These are phyloP conservation scores for Gymnoscelis rufifasciata DNA, from an alignment of 2,888 invertebrate species.

Conservation along the genomic window DNA sequence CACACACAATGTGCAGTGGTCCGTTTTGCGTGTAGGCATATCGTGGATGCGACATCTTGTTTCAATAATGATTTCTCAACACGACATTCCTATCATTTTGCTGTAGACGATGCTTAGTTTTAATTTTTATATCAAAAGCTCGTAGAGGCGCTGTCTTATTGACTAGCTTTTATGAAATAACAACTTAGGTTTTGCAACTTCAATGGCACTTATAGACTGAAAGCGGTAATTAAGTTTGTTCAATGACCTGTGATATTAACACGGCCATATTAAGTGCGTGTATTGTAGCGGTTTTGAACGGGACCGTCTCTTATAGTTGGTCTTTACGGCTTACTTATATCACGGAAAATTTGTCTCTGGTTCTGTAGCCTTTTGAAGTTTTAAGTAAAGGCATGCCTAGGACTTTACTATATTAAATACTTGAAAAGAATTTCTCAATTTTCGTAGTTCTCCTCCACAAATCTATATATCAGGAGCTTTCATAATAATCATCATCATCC, in stretches of 20 bases:
- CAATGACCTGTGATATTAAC: conserved; percentile 23
- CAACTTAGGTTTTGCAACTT: conserved; percentile 15
- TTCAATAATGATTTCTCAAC: conserved; percentile 41
- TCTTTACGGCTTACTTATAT: too few relatives aligned
- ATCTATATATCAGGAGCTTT: too few relatives aligned
- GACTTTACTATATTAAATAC: too few relatives aligned
- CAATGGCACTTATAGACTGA: conserved; percentile 21
- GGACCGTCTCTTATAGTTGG: conserved; percentile 14
- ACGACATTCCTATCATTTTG: conserved; percentile 33
- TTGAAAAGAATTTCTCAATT: too few relatives aligned
- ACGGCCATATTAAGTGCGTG: conserved; percentile 15
- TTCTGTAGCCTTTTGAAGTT: too few relatives aligned
- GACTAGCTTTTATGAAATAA: conserved; percentile 10
- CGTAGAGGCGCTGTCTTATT: neutral
- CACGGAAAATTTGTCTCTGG: too few relatives aligned
- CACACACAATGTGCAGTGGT: conserved; percentile 68
- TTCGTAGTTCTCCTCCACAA: too few relatives aligned
- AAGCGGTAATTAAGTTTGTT: conserved; percentile 29
- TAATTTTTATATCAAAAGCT: neutral
- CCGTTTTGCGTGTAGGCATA: conserved; percentile 57
- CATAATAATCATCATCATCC: too few relatives aligned
- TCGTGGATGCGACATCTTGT: conserved; percentile 51
- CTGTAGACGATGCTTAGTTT: conserved; percentile 19
- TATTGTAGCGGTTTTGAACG: conserved; percentile 11
- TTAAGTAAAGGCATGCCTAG: too few relatives aligned